These are phyloP conservation scores for Lepus oiostolus DNA, from an alignment of 2,797 vertebrate genomes.

Conservation along the genomic window DNA sequence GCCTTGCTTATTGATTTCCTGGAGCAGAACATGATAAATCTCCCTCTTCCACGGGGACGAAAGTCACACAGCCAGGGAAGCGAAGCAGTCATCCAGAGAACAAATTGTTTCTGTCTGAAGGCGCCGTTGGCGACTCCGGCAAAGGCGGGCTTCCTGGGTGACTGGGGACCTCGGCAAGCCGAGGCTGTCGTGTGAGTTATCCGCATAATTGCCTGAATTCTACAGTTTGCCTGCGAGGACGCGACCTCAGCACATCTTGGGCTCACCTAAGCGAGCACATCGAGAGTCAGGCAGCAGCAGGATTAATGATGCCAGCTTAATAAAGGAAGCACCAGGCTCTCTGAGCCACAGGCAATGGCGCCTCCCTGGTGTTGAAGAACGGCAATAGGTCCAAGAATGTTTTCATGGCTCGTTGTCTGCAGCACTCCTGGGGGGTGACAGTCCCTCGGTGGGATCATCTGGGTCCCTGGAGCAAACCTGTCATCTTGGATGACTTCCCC, in stretches of 20 bases:
- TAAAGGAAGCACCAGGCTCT: not conserved
- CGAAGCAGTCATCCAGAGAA: slow-evolving; percentile 58
- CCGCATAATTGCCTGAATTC: not conserved
- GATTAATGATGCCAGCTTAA: not conserved
- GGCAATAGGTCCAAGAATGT: not conserved
- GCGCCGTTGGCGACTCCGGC: slow-evolving; percentile 28
- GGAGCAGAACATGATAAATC: slow-evolving; percentile 48
- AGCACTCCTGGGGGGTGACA: not conserved
- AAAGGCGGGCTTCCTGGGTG: slow-evolving; percentile 48
- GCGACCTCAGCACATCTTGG: not conserved
- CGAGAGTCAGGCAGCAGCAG: rapidly evolving
- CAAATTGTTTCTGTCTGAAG: slow-evolving; percentile 66
- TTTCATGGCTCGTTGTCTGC: not conserved
- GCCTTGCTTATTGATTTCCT: slow-evolving; percentile 49
- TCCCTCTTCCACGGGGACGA: slow-evolving; percentile 46
- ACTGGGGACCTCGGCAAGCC: not conserved
- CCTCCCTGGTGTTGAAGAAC: not conserved
- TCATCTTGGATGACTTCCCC: not conserved
- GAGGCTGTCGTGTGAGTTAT: not conserved
- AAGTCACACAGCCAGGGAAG: slow-evolving; percentile 41
- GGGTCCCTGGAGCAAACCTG: not conserved
- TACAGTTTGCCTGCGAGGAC: not conserved
- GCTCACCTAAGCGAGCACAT: not conserved
- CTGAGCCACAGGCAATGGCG: rapidly evolving
- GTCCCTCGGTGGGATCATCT: not conserved